Percentiles rank a stretch among this genome's conserved stretches.
phyloP scores from a whole-genome alignment of 2,113 vertebrate genomes.

The Macroglossus sobrinus region DNA sequence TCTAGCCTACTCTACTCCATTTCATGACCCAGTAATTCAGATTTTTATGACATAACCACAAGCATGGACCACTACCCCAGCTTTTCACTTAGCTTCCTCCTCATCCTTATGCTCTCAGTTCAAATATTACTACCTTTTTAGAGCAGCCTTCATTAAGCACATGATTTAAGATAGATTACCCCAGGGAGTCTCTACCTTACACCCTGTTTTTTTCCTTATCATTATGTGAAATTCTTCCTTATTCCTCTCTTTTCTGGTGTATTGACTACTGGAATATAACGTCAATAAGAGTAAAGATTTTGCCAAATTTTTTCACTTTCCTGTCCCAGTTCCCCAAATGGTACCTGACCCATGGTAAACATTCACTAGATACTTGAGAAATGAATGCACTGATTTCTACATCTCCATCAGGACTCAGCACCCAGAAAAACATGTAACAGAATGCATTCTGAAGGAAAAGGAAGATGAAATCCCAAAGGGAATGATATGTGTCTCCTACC shows the following conservation, averaged over 20 bases:
- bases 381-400: not conserved
- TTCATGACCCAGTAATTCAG: not conserved
- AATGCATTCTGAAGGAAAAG: not conserved
- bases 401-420: not conserved
- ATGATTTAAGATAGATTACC: not conserved
- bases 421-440: not conserved
- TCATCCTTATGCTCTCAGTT: not conserved
- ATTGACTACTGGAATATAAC: not conserved
- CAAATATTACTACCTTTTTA: not conserved
- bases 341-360: not conserved
- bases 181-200: not conserved
- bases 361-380: not conserved
- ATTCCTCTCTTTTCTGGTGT: not conserved
- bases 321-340: not conserved
- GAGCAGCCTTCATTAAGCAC: not conserved
- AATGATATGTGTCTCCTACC: not conserved
- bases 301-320: not conserved
- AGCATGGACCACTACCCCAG: not conserved
- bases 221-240: not conserved
- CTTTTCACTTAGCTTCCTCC: not conserved
- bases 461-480: not conserved
- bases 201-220: not conserved
- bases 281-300: not conserved
- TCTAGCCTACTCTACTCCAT: not conserved
- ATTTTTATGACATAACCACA: not conserved